Evolutionary conservation across 2,888 invertebrate species (phyloP).

Genomic region (Aleiodes alternator): DNA sequence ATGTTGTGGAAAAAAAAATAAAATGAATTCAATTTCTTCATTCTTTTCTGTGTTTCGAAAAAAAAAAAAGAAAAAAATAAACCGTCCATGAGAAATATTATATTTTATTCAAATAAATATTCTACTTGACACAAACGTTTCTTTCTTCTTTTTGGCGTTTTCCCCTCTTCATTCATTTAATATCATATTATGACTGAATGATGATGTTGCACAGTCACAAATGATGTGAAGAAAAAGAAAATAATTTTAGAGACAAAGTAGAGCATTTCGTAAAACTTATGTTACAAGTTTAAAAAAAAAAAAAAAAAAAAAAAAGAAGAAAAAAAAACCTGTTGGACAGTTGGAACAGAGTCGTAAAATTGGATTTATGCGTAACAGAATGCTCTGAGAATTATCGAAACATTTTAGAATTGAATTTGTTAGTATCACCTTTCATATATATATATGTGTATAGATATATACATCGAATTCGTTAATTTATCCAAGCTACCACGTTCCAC

Average conservation of each 20-base stretch:
- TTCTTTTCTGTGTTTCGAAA: no score
- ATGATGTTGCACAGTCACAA: no score
- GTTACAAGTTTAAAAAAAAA: background rate
- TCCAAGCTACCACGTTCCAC: constrained; percentile 2
- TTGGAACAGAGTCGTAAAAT: background rate
- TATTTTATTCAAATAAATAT: constrained; percentile 1
- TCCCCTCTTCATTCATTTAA: background rate
- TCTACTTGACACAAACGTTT: constrained; percentile 2
- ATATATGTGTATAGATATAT: background rate
- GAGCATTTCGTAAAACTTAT: constrained; percentile 24
- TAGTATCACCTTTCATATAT: constrained; percentile 2
- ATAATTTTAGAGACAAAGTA: constrained; percentile 11
- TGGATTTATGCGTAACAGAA: constrained; percentile 25
- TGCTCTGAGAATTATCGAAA: constrained; percentile 14
- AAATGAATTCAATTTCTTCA: no score
- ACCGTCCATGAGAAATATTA: no score
- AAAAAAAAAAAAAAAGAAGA: no score
- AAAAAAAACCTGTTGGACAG: constrained; percentile 5
- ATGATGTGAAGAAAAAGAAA: background rate
- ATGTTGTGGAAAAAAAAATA: no score
- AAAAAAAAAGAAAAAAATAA: no score
- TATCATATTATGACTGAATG: background rate
- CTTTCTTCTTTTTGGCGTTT: background rate
- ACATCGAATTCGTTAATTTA: background rate
- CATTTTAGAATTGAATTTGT: constrained; percentile 18